Evolutionary conservation across 1,140 invertebrate genomes (phyloP), one percentile per base, ranked within the genome.

Genomic region (Drosophila paulistorum): DNA sequence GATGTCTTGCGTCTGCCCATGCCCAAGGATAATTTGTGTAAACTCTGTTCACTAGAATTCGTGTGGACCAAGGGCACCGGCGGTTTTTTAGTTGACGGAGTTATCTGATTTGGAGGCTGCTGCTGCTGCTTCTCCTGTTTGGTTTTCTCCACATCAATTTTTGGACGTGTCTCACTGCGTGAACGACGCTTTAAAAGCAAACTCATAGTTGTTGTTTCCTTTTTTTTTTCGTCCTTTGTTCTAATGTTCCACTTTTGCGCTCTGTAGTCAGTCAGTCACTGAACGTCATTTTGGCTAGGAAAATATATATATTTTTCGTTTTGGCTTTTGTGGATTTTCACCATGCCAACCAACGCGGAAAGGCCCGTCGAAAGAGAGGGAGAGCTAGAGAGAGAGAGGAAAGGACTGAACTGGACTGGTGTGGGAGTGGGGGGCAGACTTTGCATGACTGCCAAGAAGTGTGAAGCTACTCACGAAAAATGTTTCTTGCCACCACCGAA

Each of bases 1-100:
- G 95, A 95, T 1, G 95, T 96, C 89, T 95, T 95, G 26, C 90
- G 85, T n/a, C 90, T 71, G 37, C 82, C 81, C 78, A 91, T 79
- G 13, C 80, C 80, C 7, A 41, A 13, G 30, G 70, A 37, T 0
- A 76, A 30, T 10, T 71, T 87, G 26, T 69, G 79, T 4, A 80
- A 33, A 7, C 41, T 58, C 23, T 74, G 74, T 26, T 71, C 77
- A 37, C 67, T 79, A 45, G 65, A 68, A 39, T 77, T 57, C 1
- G 68, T 55, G 11, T 9, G 17, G 23, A 10, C 20, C 23, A 4
- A 33, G 26, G 35, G 26, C 35, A 13, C 59, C 64, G 39, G 35
- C n/a, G 39, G 35, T 10, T 62, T 74, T 6, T 76, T 39, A 4
- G 37, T 39, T 5, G 37, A 39, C 33, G 17, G 74, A 9, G 61